Evolutionary conservation across 2,888 invertebrate genomes (phyloP), one percentile per base, ranked within the genome.

Genomic region (Dryococelus australis): DNA sequence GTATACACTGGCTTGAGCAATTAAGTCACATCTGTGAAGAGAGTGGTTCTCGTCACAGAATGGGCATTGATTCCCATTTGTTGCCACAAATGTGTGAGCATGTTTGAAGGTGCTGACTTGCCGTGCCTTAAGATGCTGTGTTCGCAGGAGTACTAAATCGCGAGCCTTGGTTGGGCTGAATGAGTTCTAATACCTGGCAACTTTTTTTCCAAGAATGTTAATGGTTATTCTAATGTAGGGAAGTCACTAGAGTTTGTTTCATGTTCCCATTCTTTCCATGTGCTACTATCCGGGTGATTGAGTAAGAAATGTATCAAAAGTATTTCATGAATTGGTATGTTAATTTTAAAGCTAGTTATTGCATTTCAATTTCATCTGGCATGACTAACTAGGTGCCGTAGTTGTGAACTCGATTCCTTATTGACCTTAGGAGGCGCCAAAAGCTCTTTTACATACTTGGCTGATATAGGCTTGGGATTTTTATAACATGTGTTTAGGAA

Each of bases 301-400:
- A 47, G 47, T 10, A 47, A 16, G 1, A 47, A 5, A 8, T 16
- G 47, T 6, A 47, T 47, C 1, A 47, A 1, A 47, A 47, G 16
- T 16, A 47, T 47, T 47, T 47, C 47, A 47, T 47, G 47, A 1
- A 47, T 3, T 5, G 65, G 26, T 16, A 24, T 53, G 28, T 5
- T 0, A 53, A 65, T 26, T 85, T 13, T 12, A 24, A 13, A 26
- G 47, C 13, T 10, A 53, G 20, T 27, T 28, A 16, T 12, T 20
- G 85, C 85, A 27, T 53, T 85, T 53, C 53, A 47, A 27, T 85
- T 85, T n/a, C n/a, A 26, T n/a, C 2, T 85, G 26, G 24, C n/a
- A 26, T 85, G 85, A 24, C 51, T 85, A 26, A 26, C 51, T 47
- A 85, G 3, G 12, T 85, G 65, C 24, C 85, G 51, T 20, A 85